A percentile compares a stretch with the other conserved stretches of the same genome.
Conservation (phyloP, 1,140 invertebrate species). For the Drosophila repletoides region DNA sequence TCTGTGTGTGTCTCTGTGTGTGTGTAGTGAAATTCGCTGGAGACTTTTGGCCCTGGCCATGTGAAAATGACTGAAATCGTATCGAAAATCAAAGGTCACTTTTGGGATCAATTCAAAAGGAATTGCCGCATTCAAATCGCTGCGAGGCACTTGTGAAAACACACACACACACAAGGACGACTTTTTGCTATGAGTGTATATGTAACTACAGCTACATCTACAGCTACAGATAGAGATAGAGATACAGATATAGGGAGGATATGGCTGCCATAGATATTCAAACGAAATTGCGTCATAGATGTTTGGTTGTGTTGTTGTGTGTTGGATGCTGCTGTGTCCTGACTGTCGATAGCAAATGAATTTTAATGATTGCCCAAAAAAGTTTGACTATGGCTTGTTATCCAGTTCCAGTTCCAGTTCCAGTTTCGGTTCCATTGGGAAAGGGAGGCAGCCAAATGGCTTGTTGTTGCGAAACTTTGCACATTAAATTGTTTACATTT, state of each 20-base stretch:
- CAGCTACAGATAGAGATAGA: background rate
- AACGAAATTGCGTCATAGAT: conserved; percentile 76
- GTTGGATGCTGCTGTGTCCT: conserved; percentile 29
- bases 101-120: conserved; percentile 81
- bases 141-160: conserved; percentile 69
- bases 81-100: conserved; percentile 81
- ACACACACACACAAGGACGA: conserved; percentile 32
- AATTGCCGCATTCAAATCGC: conserved; percentile 81
- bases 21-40: conserved; percentile 46
- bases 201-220: background rate
- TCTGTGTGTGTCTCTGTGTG: background rate
- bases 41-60: conserved; percentile 72
- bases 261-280: conserved; percentile 71
- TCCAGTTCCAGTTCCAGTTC: too few species aligned
- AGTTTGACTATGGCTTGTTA: conserved; percentile 56
- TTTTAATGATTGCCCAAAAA: conserved; percentile 74
- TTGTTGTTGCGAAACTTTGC: conserved; percentile 59
- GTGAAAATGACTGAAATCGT: conserved; percentile 77
- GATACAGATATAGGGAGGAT: conserved; percentile 24
- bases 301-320: conserved; percentile 28
- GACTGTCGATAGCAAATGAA: conserved; percentile 80
- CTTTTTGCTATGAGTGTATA: too few species aligned
- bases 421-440: conserved; percentile 15
- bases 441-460: too few species aligned
- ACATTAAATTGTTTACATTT: conserved; percentile 79